Base-by-base conservation (phyloP, 1,140 invertebrate species). In the Musca vetustissima region DNA sequence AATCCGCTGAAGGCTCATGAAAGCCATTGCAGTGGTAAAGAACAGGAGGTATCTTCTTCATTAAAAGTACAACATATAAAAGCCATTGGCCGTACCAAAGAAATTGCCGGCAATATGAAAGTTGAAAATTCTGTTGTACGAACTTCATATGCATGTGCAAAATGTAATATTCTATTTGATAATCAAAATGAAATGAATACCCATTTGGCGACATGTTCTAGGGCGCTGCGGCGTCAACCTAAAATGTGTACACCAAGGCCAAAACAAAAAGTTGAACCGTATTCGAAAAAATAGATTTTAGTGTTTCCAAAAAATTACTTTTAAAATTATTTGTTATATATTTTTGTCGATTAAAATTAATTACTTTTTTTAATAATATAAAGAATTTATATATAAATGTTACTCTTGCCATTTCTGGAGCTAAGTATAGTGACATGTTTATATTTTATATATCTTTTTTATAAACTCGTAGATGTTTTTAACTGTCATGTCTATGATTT, bases 121-220 rank as follows among this genome's bases (percentile, higher is more conserved):
- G 6, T 0, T 53, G n/a, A 21, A 21, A 22, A 21, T 49, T 49
- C 47, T 68, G 53, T 59, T 15, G 11, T 8, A 17, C 48, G 52
- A 14, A 52, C 48, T 28, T 19, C 52, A 36, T 69, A 69, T 21
- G 36, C 32, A 25, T 69, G 67, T 36, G 25, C 22, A 7, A 53
- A 32, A 43, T 69, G 67, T 53, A 52, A 53, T 25, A 6, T 47
- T 6, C 48, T 53, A 36, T 47, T 64, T 22, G 57, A 47, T 17
- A 61, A 47, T 4, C 59, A 47, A 3, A 64, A 15, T 0, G 48
- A 53, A 21, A 59, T 69, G 24, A 59, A 69, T 21, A 28, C 50
- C 11, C 67, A 69, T 43, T 32, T 64, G 7, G 8, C 17, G 7
- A 3, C 43, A 22, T 69, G 67, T 49, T 64, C 14, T 8, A 4